Conservation (phyloP, 1,140 invertebrate species). For the Apis mellifera region DNA sequence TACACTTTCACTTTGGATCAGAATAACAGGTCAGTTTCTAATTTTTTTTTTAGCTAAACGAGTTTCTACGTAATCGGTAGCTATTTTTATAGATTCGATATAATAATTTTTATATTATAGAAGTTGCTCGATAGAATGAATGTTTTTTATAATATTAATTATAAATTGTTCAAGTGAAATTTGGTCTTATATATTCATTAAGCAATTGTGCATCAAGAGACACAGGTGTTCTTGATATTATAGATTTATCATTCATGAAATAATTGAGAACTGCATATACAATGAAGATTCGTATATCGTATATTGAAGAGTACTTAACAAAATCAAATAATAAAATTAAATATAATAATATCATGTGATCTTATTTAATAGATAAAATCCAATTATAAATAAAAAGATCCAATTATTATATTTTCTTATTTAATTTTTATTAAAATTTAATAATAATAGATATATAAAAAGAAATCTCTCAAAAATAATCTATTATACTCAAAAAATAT, state of each 20-base stretch:
- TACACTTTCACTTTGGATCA: constrained; percentile 28
- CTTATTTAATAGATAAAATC: not conserved
- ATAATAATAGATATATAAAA: too few species aligned
- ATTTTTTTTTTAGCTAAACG: constrained; percentile 9
- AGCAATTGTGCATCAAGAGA: not conserved
- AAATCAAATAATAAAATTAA: not conserved
- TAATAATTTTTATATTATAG: not conserved
- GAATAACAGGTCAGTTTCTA: constrained; percentile 11
- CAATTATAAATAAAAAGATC: too few species aligned
- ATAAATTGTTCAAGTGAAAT: not conserved
- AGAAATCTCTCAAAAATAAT: too few species aligned
- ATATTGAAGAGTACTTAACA: not conserved
- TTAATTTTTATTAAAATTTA: too few species aligned
- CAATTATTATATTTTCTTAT: too few species aligned
- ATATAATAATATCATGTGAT: not conserved
- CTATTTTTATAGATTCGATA: not conserved
- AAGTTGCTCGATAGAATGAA: not conserved
- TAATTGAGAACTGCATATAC: not conserved
- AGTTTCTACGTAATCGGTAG: constrained; percentile 2
- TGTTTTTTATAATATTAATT: not conserved
- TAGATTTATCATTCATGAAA: constrained; percentile 8
- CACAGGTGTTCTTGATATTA: constrained; percentile 17
- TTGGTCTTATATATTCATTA: not conserved
- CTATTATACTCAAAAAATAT: too few species aligned
- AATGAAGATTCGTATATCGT: not conserved